These are phyloP conservation scores for Brachirus orientalis DNA, from an alignment of 2,113 vertebrate species.

Conservation along the genomic window DNA sequence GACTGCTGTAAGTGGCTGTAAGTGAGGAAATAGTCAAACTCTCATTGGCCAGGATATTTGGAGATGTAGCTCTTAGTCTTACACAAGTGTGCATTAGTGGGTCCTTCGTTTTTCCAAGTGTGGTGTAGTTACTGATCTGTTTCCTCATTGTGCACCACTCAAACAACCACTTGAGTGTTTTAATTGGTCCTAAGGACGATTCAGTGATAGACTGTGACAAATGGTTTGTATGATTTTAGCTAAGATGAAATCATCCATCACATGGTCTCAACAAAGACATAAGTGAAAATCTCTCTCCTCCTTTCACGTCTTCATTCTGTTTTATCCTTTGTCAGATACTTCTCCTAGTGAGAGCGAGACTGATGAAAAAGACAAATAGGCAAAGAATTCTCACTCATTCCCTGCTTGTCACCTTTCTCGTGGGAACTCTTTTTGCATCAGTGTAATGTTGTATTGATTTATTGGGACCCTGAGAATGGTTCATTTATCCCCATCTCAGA, in stretches of 20 bases:
- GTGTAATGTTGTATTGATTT: conserved; percentile 79
- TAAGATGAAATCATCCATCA: conserved; percentile 21
- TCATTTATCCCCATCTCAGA: conserved; percentile 66
- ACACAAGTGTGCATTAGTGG: conserved; percentile 30
- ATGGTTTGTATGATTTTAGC: no score
- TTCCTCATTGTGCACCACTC: neutral
- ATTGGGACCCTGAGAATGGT: conserved; percentile 64
- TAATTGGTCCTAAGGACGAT: conserved; percentile 25
- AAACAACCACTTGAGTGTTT: neutral
- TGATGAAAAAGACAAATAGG: conserved; percentile 38
- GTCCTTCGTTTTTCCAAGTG: neutral
- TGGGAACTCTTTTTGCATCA: conserved; percentile 64
- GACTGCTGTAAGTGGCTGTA: conserved; percentile 68
- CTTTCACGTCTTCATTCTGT: conserved; percentile 8
- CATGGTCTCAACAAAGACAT: conserved; percentile 9
- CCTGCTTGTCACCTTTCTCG: conserved; percentile 42
- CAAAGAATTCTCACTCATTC: neutral
- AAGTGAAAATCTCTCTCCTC: conserved; percentile 7
- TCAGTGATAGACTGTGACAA: no score
- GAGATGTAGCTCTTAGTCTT: conserved; percentile 45
- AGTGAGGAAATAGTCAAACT: conserved; percentile 58
- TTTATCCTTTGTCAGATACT: conserved; percentile 1
- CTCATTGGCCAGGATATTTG: conserved; percentile 55
- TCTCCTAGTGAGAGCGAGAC: conserved; percentile 6
- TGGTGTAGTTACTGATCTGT: neutral